A percentile compares a stretch with the other conserved stretches of the same genome.
phyloP scores from a whole-genome alignment of 1,140 invertebrate species.

The Coenobita brevimanus region DNA sequence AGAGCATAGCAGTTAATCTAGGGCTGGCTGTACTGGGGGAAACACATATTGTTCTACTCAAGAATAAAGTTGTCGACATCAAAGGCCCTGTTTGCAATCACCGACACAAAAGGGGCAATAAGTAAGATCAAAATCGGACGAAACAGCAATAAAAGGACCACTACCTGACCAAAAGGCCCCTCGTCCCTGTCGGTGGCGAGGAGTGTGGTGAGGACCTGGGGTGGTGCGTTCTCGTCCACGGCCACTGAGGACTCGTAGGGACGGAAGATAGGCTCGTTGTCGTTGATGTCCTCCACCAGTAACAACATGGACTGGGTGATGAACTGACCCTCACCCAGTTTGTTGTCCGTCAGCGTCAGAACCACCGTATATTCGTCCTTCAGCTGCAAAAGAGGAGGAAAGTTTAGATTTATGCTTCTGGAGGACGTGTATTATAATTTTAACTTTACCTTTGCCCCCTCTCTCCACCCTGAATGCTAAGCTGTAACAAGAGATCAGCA shows the following conservation, averaged over 20 bases:
- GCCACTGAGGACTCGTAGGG: constrained; percentile 87
- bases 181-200: constrained; percentile 92
- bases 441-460: too few species aligned
- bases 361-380: constrained; percentile 91
- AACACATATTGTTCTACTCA: too few species aligned
- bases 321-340: constrained; percentile 89
- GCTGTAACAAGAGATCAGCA: too few species aligned
- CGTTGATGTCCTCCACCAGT: constrained; percentile 93
- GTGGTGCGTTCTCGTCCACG: constrained; percentile 83
- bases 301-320: constrained; percentile 91
- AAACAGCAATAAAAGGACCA: too few species aligned
- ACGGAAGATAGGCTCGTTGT: constrained; percentile 90
- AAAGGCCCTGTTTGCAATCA: too few species aligned
- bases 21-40: too few species aligned
- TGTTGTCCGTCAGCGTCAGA: constrained; percentile 90
- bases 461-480: too few species aligned
- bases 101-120: too few species aligned
- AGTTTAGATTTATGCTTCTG: background rate
- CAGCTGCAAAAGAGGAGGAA: constrained; percentile 75
- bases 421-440: too few species aligned
- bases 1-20: too few species aligned
- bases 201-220: constrained; percentile 83
- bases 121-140: too few species aligned
- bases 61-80: too few species aligned
- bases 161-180: constrained; percentile 91